phyloP scores from a whole-genome alignment of 2,888 invertebrate species.

The Nephrotoma flavescens region DNA sequence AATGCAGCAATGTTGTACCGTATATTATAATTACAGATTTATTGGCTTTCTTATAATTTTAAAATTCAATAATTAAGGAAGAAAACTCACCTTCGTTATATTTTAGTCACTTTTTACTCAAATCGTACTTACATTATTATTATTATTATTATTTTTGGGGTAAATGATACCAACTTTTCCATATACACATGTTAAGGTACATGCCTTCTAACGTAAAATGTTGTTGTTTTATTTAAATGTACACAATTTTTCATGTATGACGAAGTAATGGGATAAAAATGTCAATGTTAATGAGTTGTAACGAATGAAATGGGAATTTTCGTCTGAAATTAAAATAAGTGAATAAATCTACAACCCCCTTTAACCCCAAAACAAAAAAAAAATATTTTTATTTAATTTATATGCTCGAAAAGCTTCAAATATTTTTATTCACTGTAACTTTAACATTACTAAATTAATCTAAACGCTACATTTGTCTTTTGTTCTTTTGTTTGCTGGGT shows the following conservation, averaged over 20 bases:
- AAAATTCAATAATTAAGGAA: too few species aligned
- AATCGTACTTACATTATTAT: neutral
- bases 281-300: neutral
- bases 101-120: too few species aligned
- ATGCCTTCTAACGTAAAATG: neutral
- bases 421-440: neutral
- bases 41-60: too few species aligned
- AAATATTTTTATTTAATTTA: neutral
- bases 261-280: neutral
- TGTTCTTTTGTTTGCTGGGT: neutral
- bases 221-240: neutral
- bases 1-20: too few species aligned
- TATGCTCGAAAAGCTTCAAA: neutral
- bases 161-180: neutral
- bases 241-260: neutral
- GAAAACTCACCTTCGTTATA: too few species aligned
- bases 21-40: too few species aligned
- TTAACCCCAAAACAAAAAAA: neutral
- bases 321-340: neutral
- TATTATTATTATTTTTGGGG: neutral
- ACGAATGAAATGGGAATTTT: neutral
- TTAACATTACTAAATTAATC: neutral
- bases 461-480: neutral
- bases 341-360: neutral
- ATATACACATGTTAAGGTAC: neutral